Conservation (phyloP, 2,888 invertebrate genomes). For the Drosophila tripunctata region DNA sequence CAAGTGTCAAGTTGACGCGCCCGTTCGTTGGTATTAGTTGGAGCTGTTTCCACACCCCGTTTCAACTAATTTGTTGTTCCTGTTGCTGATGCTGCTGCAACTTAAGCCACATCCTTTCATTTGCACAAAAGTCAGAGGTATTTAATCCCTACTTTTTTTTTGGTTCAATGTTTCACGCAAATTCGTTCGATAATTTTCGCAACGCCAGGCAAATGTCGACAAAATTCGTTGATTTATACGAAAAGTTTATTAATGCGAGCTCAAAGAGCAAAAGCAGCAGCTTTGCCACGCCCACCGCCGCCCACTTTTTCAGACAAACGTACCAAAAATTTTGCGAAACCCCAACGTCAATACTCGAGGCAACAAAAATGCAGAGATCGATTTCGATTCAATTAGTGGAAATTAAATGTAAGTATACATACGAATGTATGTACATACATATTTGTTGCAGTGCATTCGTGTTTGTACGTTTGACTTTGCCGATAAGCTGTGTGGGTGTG, state of each 20-base stretch:
- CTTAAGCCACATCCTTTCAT: slow-evolving; percentile 31
- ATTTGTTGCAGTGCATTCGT: slow-evolving; percentile 24
- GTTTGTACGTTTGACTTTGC: slow-evolving; percentile 51
- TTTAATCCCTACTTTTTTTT: slow-evolving; percentile 44
- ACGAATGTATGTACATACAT: slow-evolving; percentile 19
- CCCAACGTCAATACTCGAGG: slow-evolving; percentile 43
- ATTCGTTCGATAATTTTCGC: slow-evolving; percentile 45
- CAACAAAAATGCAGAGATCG: slow-evolving; percentile 69
- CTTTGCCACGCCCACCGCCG: slow-evolving; percentile 9
- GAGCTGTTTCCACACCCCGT: neutral
- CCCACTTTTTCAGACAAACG: neutral
- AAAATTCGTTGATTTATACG: slow-evolving; percentile 77
- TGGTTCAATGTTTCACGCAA: slow-evolving; percentile 10
- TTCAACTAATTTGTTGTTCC: slow-evolving; percentile 11
- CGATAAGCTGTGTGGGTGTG: slow-evolving; percentile 38
- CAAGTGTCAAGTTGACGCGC: neutral
- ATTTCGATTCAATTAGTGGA: slow-evolving; percentile 81
- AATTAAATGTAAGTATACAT: slow-evolving; percentile 76
- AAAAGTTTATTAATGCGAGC: slow-evolving; percentile 77
- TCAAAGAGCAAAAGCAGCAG: slow-evolving; percentile 37
- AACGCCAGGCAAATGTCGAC: slow-evolving; percentile 62
- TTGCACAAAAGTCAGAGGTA: slow-evolving; percentile 26
- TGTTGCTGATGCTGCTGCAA: slow-evolving; percentile 3
- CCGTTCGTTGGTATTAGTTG: neutral
- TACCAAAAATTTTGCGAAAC: slow-evolving; percentile 30